Conservation (phyloP, 53 echinoderm and acorn worm species). For the Astropecten irregularis region DNA sequence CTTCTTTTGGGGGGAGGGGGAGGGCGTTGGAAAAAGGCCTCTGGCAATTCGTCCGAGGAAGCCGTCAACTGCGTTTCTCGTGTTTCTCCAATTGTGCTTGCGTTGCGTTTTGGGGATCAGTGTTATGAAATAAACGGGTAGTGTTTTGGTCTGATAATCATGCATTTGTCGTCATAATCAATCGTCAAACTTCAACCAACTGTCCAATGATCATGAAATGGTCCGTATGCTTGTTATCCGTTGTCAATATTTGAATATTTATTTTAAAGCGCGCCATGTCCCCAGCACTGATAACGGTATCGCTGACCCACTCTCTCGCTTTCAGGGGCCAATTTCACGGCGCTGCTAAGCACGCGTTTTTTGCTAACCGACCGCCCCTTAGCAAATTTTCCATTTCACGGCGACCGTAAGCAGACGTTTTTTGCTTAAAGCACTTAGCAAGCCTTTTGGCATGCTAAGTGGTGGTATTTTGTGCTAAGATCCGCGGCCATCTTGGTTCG, state of each 20-base stretch:
- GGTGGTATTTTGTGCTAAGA: too few species aligned
- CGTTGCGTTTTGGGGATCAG: slow-evolving; percentile 22
- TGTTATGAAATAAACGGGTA: slow-evolving; percentile 26
- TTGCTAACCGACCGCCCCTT: too few species aligned
- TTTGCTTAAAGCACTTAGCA: too few species aligned
- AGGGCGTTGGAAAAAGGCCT: neutral
- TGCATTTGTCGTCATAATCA: neutral
- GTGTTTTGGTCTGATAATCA: too few species aligned
- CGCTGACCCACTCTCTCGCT: slow-evolving; percentile 25
- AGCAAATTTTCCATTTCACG: too few species aligned
- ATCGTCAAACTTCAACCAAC: slow-evolving; percentile 11
- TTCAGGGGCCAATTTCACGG: too few species aligned
- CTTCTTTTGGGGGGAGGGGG: slow-evolving; percentile 3
- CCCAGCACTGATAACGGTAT: slow-evolving; percentile 8
- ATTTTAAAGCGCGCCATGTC: too few species aligned
- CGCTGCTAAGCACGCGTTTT: too few species aligned
- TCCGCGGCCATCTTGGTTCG: too few species aligned
- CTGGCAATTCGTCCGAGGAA: neutral
- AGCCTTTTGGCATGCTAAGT: too few species aligned
- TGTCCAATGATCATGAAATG: neutral
- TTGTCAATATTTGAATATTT: neutral
- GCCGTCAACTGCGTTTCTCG: slow-evolving; percentile 11
- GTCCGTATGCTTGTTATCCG: neutral
- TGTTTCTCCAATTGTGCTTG: slow-evolving; percentile 11
- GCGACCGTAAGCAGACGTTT: too few species aligned